Evolutionary conservation across 1,140 invertebrate species (phyloP), one percentile per base, ranked within the genome.

Genomic region (Atta texana): DNA sequence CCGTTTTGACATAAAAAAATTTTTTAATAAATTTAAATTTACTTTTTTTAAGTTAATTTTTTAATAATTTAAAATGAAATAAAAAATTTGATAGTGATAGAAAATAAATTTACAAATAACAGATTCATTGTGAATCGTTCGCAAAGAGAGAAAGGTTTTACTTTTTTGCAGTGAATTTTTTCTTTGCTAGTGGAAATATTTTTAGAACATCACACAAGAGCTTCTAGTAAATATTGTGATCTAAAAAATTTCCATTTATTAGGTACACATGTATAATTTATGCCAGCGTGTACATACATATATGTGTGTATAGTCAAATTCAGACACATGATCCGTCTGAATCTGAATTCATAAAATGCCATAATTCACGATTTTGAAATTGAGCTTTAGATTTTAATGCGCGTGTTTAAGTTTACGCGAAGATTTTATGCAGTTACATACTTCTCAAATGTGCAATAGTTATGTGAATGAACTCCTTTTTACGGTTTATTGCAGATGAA

Each of bases 391-490:
- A 66, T 44, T 57, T 81, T 69, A 39, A 80, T 44, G 61, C 49
- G 51, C 49, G 49, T 24, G 6, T 80, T 55, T 39, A 16, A 69
- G 49, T 69, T 84, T 49, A 84, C n/a, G 68, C 34, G 78, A 55
- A 12, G 34, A 84, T 75, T 61, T 84, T 63, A 84, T 6, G 69
- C 16, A 81, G 51, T 69, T 8, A 3, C 31, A 10, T 69, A 39
- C 16, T 24, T 69, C n/a, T 44, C 21, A 16, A 71, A 71, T 44
- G 51, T 44, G 10, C 10, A 7, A 10, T 51, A 14, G 66, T 71
- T 71, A 81, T 31, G 5, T 51, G 49, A 14, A 55, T 1, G 12
- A 68, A 39, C 8, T 24, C 7, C n/a, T 39, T 16, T 63, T 31
- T 68, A 1, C n/a, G 21, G 24, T 69, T 71, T 57, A 57, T 53